Percentiles rank a stretch among this genome's conserved stretches.
Conservation (phyloP, 2,797 vertebrate genomes). For the Alosa sapidissima region DNA sequence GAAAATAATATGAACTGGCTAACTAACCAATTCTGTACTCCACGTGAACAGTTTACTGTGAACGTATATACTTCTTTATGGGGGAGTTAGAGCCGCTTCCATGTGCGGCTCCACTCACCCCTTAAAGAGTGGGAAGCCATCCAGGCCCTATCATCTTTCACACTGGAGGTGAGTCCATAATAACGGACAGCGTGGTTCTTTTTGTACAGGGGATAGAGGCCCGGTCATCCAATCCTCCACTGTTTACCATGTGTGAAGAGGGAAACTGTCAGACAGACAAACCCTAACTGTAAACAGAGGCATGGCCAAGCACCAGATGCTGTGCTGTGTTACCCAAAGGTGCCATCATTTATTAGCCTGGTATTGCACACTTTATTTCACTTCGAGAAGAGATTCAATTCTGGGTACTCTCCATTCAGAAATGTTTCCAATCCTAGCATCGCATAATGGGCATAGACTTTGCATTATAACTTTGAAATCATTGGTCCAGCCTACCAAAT, state of each 20-base stretch:
- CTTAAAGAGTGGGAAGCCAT: slow-evolving; percentile 12
- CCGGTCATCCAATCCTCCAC: background rate
- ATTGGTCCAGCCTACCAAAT: too few relatives aligned
- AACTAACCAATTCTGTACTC: background rate
- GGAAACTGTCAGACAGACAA: background rate
- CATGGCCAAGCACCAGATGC: background rate
- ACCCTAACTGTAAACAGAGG: background rate
- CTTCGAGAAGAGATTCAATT: too few relatives aligned
- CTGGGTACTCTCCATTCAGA: too few relatives aligned
- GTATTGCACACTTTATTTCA: too few relatives aligned
- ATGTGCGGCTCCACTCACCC: background rate
- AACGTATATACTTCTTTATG: background rate
- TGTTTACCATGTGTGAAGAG: background rate
- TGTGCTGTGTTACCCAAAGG: background rate
- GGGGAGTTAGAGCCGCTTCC: background rate
- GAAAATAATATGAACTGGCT: background rate
- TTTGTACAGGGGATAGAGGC: background rate
- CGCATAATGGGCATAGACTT: too few relatives aligned
- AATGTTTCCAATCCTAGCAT: too few relatives aligned
- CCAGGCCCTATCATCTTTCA: background rate
- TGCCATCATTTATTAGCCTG: too few relatives aligned
- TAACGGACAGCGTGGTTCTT: slow-evolving; percentile 9
- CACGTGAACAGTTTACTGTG: background rate
- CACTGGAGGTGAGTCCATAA: background rate
- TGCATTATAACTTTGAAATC: too few relatives aligned